Evolutionary conservation across 2,888 invertebrate genomes (phyloP), one percentile per base, ranked within the genome.

Genomic region (Tachina fera): DNA sequence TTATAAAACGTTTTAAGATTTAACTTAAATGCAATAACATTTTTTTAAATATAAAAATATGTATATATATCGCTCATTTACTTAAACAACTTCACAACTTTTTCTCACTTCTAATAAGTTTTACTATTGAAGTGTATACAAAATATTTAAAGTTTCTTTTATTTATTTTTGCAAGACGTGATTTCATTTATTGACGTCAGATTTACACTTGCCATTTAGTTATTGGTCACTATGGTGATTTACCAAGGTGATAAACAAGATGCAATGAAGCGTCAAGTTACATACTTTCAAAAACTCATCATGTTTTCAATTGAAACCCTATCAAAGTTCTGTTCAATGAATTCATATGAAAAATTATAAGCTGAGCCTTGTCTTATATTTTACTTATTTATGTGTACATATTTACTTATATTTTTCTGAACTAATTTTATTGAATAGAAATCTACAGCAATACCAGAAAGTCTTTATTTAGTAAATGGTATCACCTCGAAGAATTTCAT

Each of bases 401-500:
- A 68, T 1, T 51, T 78, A 16, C 31, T 4, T 68, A 49, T 68
- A 67, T 86, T 86, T 84, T 71, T 79, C 22, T 22, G 61, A 70
- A 22, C 67, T 65, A 39, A 16, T 45, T 68, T 70, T 68, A n/a
- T 75, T 53, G 13, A 75, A 74, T n/a, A 72, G 45, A 16, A 72
- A 19, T 16, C 39, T 4, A 41, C 13, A 60, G 39, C 39, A 9
- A 47, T 31, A 60, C 5, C 16, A 14, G 5, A 1, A 45, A 16
- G 43, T 19, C 9, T 61, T 19, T 51, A 10, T 61, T 19, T 51
- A 10, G 75, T 63, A 80, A 88, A 91, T 92, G 91, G 89, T 90
- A 83, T 90, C 90, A 70, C 90, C 91, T 68, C 89, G 88, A 16
- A 91, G 89, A 81, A 84, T 89, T 61, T 94, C 94, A 93, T 94